Evolutionary conservation across 2,888 invertebrate species (phyloP), one percentile per base, ranked within the genome.

Genomic region (Escarpia spicata): DNA sequence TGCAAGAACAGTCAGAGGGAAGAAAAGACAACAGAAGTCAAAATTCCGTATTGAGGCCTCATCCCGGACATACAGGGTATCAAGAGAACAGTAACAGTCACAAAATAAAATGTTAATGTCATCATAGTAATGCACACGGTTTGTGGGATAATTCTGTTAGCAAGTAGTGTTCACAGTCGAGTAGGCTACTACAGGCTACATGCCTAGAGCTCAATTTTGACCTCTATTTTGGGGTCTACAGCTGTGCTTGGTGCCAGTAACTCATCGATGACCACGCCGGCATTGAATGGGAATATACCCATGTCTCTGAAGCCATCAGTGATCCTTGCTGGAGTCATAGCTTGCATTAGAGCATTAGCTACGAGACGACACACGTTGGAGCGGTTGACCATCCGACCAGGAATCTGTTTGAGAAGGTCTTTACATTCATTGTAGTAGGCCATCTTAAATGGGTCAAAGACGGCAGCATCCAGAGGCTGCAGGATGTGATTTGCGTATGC

Each of bases 401-500:
- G 90, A 60, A 92, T 37, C 37, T 92, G 90, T 31, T 93, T 8
- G 92, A 93, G 75, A 90, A 92, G 93, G 91, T 92, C 92, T 45
- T 94, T 93, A 52, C 92, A 91, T 9, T 92, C 90, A 0, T 75
- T 52, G 52, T 93, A 91, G 52, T 90, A 93, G 15, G 93, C 92
- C 2, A 94, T 93, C 58, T 94, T 93, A 44, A 94, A 26, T 19
- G 75, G 75, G 6, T 26, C 75, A 26, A 75, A 75, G 75, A 19
- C 6, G 26, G 3, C 94, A n/a, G 93, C 93, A 75, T 92, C 92
- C 15, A 93, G 90, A 26, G 93, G 91, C 90, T 93, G 93, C 0
- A 92, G 44, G 8, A 92, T 92, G 92, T 93, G 93, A 12, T 92
- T 60, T 26, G 93, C 92, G 90, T 93, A 93, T 44, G 94, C 94